Percentiles rank a stretch among this genome's conserved stretches.
Evolutionary conservation across 1,140 invertebrate genomes (phyloP).

Genomic region (Antheraea pernyi): DNA sequence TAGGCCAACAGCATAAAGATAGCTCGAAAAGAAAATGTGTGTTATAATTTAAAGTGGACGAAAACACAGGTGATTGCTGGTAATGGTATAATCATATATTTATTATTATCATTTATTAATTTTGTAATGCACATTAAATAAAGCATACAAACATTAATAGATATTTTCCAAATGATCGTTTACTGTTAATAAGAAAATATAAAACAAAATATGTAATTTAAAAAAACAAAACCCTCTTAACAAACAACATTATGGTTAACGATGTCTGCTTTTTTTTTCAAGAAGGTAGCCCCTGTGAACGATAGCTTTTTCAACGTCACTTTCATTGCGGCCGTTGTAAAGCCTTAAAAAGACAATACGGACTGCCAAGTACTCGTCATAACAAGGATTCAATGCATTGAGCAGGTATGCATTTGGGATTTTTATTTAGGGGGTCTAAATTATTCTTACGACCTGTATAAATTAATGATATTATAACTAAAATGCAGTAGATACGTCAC

Average conservation of each 20-base stretch:
- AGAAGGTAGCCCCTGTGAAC: neutral
- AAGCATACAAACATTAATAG: no score
- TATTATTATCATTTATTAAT: no score
- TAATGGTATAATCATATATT: no score
- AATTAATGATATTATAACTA: no score
- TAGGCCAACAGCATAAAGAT: no score
- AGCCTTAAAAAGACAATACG: neutral
- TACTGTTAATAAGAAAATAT: neutral
- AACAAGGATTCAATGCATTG: neutral
- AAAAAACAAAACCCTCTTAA: neutral
- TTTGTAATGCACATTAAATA: no score
- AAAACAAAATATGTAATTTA: neutral
- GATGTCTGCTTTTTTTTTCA: neutral
- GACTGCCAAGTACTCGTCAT: neutral
- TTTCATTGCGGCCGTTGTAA: neutral
- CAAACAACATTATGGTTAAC: neutral
- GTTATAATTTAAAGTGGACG: no score
- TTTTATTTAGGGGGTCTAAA: neutral
- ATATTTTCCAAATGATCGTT: no score
- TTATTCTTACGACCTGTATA: no score
- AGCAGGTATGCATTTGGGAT: neutral
- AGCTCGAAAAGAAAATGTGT: no score
- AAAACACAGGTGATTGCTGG: no score
- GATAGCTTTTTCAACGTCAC: neutral
- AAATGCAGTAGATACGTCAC: no score